Base-by-base conservation (phyloP, 92 coral and sea anemone species). In the Blastomussa wellsi region DNA sequence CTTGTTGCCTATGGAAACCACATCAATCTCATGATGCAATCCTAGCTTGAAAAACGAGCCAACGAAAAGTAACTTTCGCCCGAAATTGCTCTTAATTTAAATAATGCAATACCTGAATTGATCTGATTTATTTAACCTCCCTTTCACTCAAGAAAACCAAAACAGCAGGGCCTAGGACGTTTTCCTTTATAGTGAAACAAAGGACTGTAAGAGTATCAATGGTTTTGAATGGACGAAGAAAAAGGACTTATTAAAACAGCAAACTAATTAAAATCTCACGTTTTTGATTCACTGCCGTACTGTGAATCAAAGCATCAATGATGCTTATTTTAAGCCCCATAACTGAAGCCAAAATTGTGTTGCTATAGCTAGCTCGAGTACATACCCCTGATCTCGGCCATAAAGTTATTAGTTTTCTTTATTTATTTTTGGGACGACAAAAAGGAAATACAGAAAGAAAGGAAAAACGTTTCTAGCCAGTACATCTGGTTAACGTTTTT, bases 1-100 rank as follows among this genome's bases (percentile, higher is more conserved):
- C 22, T 19, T 28, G 62, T 79, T 79, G 53, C 82, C 60, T 79
- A n/a, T n/a, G 33, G 72, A 49, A 60, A 79, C 72, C 38, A 71
- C 14, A 6, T 37, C 14, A 38, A 39, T 22, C 22, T 12, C 68
- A 78, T 11, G 47, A 77, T 33, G 16, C 0, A 22, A 24, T 8
- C 33, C 32, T 36, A 16, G 3, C 24, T 57, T 24, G 6, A 24
- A 6, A 57, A 29, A 9, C 35, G 57, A 26, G 68, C 11, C 13
- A 9, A 62, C 35, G 68, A 62, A 26, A 28, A 8, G 32, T 59
- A 59, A 26, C 32, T 62, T 28, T 28, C 32, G 35, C 14, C 35
- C 5, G 17, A 26, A 62, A 62, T 26, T 62, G 31, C 33, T 11
- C 11, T 26, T 62, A 62, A 62, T 62, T 62, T 62, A 22, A 62